Conservation (phyloP, 2,113 vertebrate genomes). For the Menidia beryllina region DNA sequence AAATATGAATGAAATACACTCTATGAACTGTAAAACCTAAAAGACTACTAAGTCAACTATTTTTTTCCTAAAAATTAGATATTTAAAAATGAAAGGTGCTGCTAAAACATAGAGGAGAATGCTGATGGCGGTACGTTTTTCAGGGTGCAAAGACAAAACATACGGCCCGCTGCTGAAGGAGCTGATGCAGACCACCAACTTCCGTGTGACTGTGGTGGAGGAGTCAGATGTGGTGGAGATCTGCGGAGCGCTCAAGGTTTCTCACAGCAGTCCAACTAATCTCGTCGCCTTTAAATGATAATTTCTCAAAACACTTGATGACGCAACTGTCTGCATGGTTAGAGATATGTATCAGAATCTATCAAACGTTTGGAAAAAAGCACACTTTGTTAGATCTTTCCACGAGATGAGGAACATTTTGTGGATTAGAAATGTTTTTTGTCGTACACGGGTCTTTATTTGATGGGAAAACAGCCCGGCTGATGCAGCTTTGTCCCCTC, state of each 20-base stretch:
- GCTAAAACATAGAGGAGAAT: neutral
- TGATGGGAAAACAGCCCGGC: neutral
- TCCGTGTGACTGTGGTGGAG: slow-evolving; percentile 92
- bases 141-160: slow-evolving; percentile 89
- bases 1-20: too few relatives aligned
- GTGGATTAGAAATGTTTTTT: too few relatives aligned
- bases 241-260: slow-evolving; percentile 96
- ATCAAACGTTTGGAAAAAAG: too few relatives aligned
- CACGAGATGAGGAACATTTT: too few relatives aligned
- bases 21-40: too few relatives aligned
- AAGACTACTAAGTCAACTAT: too few relatives aligned
- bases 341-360: too few relatives aligned
- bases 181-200: slow-evolving; percentile 94
- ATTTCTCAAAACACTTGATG: neutral
- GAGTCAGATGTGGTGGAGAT: slow-evolving; percentile 96
- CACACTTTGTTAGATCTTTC: too few relatives aligned
- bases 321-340: too few relatives aligned
- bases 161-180: slow-evolving; percentile 88
- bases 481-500: neutral
- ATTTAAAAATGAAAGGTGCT: too few relatives aligned
- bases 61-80: too few relatives aligned
- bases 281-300: neutral
- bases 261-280: neutral
- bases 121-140: neutral
- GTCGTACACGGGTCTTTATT: too few relatives aligned